A percentile compares a stretch with the other conserved stretches of the same genome.
Evolutionary conservation across 53 echinoderm and acorn worm genomes (phyloP).

Genomic region (Henricia sp.): DNA sequence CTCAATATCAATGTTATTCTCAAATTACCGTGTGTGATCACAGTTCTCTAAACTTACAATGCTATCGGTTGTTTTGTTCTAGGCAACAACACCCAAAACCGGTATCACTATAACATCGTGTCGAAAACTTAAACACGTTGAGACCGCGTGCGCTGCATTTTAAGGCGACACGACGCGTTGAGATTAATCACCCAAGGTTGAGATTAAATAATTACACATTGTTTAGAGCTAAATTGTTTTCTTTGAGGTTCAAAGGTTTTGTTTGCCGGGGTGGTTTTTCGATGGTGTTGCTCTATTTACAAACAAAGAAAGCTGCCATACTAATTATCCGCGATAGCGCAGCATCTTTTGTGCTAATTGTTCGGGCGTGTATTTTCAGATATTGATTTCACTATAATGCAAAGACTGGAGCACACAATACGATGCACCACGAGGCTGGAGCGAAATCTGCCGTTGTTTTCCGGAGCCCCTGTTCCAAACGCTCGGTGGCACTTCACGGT

Average conservation of each 20-base stretch:
- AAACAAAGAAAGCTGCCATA: not conserved
- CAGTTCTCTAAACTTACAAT: too few species aligned
- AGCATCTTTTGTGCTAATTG: not conserved
- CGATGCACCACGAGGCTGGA: not conserved
- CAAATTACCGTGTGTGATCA: not conserved
- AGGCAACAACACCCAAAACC: too few species aligned
- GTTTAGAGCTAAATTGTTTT: not conserved
- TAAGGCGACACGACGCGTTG: too few species aligned
- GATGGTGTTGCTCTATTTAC: not conserved
- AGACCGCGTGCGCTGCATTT: too few species aligned
- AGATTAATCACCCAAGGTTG: too few species aligned
- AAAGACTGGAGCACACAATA: not conserved
- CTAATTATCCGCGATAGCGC: not conserved
- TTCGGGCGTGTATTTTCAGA: not conserved
- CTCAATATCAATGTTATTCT: slow-evolving; percentile 4
- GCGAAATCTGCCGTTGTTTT: not conserved
- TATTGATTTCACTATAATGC: slow-evolving; percentile 1
- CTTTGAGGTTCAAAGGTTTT: not conserved
- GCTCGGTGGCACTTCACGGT: not conserved
- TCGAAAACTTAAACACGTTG: too few species aligned
- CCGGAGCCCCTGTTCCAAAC: not conserved
- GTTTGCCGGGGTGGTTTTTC: not conserved
- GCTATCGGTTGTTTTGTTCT: too few species aligned
- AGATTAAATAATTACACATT: not conserved
- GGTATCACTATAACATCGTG: too few species aligned